These are phyloP conservation scores for Calvadosia cruxmelitensis DNA, from an alignment of 30 jellyfish, hydroid and myxozoan species.

Conservation along the genomic window DNA sequence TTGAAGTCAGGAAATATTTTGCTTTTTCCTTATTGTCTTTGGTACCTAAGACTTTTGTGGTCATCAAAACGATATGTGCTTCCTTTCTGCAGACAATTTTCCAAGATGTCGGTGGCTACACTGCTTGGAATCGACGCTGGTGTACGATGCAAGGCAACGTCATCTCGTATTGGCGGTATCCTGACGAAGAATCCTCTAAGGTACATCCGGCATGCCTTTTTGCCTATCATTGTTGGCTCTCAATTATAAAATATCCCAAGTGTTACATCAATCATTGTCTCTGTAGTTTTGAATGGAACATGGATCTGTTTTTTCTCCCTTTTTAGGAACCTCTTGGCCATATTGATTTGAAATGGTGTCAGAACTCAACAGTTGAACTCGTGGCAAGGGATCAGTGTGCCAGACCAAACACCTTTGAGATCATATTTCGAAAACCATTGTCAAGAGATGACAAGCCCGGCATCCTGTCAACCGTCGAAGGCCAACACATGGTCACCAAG, in stretches of 20 bases:
- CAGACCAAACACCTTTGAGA: slow-evolving; percentile 93
- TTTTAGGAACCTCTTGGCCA: slow-evolving; percentile 80
- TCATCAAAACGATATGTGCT: too few relatives aligned
- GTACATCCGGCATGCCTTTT: slow-evolving; percentile 9
- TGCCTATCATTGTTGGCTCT: too few relatives aligned
- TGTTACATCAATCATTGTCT: background rate
- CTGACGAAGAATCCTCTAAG: slow-evolving; percentile 93
- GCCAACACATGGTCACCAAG: slow-evolving; percentile 54
- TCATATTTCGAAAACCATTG: slow-evolving; percentile 44
- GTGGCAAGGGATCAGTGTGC: slow-evolving; percentile 96
- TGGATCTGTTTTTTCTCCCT: background rate
- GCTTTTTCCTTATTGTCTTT: background rate
- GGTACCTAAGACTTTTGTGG: too few relatives aligned
- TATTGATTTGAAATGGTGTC: slow-evolving; percentile 55
- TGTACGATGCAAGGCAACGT: slow-evolving; percentile 66
- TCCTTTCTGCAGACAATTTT: slow-evolving; percentile 56
- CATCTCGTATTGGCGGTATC: slow-evolving; percentile 91
- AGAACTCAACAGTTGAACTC: slow-evolving; percentile 39
- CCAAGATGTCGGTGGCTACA: slow-evolving; percentile 96
- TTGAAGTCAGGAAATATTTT: background rate
- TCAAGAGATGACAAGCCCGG: slow-evolving; percentile 41
- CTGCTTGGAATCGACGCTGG: slow-evolving; percentile 99
- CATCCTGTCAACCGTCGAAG: slow-evolving; percentile 69
- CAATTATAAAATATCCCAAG: too few relatives aligned
- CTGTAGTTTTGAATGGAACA: background rate